A percentile compares a stretch with the other conserved stretches of the same genome.
Conservation (phyloP, 1,140 invertebrate species). For the Rhopalosiphum maidis region DNA sequence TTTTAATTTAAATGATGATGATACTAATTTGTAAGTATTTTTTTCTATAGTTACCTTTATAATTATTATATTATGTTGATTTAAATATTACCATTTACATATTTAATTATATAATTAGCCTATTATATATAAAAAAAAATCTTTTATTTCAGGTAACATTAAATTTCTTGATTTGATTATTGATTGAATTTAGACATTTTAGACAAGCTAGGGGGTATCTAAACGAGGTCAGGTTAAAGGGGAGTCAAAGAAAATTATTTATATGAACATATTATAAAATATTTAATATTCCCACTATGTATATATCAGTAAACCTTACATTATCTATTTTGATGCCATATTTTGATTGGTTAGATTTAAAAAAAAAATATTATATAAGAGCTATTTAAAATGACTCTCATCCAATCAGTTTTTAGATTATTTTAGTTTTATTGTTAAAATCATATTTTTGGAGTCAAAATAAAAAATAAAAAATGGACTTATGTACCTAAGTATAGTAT, state of each 20-base stretch:
- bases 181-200: neutral
- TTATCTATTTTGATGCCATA: too few relatives aligned
- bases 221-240: too few relatives aligned
- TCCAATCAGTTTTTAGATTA: too few relatives aligned
- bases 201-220: too few relatives aligned
- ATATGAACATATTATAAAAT: too few relatives aligned
- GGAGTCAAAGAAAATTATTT: too few relatives aligned
- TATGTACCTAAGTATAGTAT: neutral
- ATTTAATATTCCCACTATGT: too few relatives aligned
- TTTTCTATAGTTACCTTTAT: neutral
- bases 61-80: neutral
- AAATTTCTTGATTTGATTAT: neutral
- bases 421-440: too few relatives aligned
- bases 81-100: neutral
- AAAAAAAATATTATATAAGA: too few relatives aligned
- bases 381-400: too few relatives aligned
- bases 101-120: neutral
- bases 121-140: neutral
- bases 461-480: neutral
- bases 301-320: too few relatives aligned
- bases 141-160: neutral
- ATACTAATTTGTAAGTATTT: conserved; percentile 36
- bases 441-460: neutral
- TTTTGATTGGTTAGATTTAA: too few relatives aligned
- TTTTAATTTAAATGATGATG: neutral